These are phyloP conservation scores for Manis crassicaudata DNA, from an alignment of 2,797 vertebrate species.

Conservation along the genomic window DNA sequence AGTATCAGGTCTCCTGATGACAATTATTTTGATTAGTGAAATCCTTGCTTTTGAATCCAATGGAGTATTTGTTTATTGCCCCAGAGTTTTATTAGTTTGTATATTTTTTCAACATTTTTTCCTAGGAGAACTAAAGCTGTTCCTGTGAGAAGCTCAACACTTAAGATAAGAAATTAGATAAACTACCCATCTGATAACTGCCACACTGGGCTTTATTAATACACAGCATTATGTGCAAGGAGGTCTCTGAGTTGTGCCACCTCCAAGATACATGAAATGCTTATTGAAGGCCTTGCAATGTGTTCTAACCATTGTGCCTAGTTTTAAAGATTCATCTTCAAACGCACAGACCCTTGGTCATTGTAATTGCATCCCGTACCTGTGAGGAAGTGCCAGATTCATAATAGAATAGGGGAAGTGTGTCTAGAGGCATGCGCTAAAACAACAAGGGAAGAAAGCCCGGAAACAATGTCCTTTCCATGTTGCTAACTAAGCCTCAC, in stretches of 20 bases:
- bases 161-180: slow-evolving; percentile 50
- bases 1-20: background rate
- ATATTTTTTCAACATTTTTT: slow-evolving; percentile 37
- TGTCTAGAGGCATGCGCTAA: slow-evolving; percentile 76
- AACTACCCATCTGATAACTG: slow-evolving; percentile 2
- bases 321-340: slow-evolving; percentile 78
- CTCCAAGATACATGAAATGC: slow-evolving; percentile 11
- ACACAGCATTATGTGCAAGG: background rate
- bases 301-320: slow-evolving; percentile 70
- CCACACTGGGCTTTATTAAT: background rate
- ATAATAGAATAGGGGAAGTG: slow-evolving; percentile 78
- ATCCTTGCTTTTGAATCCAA: slow-evolving; percentile 47
- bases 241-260: background rate
- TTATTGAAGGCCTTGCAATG: slow-evolving; percentile 65
- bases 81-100: background rate
- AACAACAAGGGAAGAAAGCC: slow-evolving; percentile 75
- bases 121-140: slow-evolving; percentile 47
- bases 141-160: slow-evolving; percentile 42
- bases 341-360: slow-evolving; percentile 71
- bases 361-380: slow-evolving; percentile 80
- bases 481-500: slow-evolving; percentile 44
- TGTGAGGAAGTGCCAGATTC: slow-evolving; percentile 74
- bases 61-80: slow-evolving; percentile 20
- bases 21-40: slow-evolving; percentile 41
- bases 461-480: slow-evolving; percentile 76